A percentile compares a stretch with the other conserved stretches of the same genome.
phyloP scores from a whole-genome alignment of 2,888 invertebrate genomes.

The Aelia acuminata region DNA sequence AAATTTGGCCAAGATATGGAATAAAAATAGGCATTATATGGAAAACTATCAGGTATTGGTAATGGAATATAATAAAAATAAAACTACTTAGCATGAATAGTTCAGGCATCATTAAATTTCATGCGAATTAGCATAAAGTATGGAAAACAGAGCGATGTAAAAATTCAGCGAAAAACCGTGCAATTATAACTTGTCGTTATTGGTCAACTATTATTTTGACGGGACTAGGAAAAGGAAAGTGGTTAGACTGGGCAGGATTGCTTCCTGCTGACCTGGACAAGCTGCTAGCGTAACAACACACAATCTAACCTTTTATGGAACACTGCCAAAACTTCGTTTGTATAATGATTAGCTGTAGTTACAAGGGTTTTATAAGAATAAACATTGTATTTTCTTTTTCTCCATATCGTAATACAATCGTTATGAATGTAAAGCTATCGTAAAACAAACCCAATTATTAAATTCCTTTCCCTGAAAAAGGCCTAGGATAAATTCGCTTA shows the following conservation, averaged over 20 bases:
- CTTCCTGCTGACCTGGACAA: slow-evolving; percentile 16
- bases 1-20: no score
- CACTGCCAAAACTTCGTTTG: neutral
- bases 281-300: slow-evolving; percentile 2
- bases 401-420: neutral
- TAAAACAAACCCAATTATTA: no score
- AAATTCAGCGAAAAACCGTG: neutral
- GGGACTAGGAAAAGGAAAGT: slow-evolving; percentile 13
- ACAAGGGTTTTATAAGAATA: neutral
- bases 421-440: no score
- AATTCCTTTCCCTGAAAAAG: no score
- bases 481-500: no score
- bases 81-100: no score
- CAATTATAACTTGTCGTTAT: neutral
- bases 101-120: no score
- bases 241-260: neutral
- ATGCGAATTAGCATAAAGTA: no score
- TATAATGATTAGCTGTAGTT: neutral
- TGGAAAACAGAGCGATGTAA: neutral
- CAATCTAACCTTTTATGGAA: neutral
- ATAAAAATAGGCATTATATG: no score
- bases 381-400: neutral
- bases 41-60: no score
- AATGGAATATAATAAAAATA: no score
- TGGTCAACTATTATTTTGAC: neutral